Conservation (phyloP, 2,888 invertebrate species). For the Agrotis segetum region DNA sequence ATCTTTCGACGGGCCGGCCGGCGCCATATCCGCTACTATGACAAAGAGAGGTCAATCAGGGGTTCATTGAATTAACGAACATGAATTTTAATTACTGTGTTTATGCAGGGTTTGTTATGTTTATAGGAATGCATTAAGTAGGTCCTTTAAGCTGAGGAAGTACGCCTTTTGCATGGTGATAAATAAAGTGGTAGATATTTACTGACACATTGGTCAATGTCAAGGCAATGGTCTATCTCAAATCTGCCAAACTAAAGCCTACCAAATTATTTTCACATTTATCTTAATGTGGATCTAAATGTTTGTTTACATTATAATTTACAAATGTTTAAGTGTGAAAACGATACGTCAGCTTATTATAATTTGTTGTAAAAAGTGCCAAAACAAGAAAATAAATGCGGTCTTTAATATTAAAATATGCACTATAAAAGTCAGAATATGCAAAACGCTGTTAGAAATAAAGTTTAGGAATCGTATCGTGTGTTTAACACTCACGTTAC, state of each 20-base stretch:
- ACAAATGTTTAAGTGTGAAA: constrained; percentile 25
- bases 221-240: neutral
- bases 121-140: constrained; percentile 25
- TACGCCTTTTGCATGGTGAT: neutral
- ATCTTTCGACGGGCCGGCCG: constrained; percentile 24
- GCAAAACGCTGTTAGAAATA: constrained; percentile 22
- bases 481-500: neutral
- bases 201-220: too few species aligned
- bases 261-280: neutral
- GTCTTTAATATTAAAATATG: constrained; percentile 50
- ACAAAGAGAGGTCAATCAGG: constrained; percentile 54
- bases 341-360: constrained; percentile 35
- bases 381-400: constrained; percentile 41
- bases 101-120: constrained; percentile 45
- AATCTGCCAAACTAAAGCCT: neutral
- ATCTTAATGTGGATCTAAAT: constrained; percentile 10
- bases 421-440: constrained; percentile 54
- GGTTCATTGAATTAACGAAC: constrained; percentile 64
- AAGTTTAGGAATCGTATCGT: constrained; percentile 1
- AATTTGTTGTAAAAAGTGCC: constrained; percentile 34
- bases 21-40: constrained; percentile 49
- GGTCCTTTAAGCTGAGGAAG: neutral
- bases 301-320: constrained; percentile 31
- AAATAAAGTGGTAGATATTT: neutral
- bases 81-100: constrained; percentile 54